Evolutionary conservation across 2,797 vertebrate genomes (phyloP).

Genomic region (Benthosema pterotum): DNA sequence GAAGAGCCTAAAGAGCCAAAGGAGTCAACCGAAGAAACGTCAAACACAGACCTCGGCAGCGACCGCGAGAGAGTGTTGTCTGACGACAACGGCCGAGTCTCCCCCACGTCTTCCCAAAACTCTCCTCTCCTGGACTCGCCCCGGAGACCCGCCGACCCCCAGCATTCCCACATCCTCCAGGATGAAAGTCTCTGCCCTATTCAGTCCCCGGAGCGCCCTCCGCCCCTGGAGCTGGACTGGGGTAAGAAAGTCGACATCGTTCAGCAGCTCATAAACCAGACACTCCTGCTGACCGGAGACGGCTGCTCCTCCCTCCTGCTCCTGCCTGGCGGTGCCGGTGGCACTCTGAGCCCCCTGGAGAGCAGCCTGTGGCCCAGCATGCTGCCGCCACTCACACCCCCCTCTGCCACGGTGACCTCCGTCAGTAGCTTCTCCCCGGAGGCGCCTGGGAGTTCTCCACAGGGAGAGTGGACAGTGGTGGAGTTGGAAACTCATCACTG

Average conservation of each 20-base stretch:
- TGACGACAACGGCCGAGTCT: conserved; percentile 20
- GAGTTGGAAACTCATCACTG: conserved; percentile 94
- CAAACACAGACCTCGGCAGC: not conserved
- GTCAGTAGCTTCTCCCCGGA: conserved; percentile 94
- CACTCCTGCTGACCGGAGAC: conserved; percentile 82
- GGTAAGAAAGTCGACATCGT: conserved; percentile 86
- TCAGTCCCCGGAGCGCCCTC: conserved; percentile 51
- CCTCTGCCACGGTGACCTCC: conserved; percentile 90
- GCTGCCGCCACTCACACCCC: conserved; percentile 86
- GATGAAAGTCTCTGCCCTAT: conserved; percentile 30
- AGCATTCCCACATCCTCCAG: conserved; percentile 12
- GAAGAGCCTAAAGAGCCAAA: conserved; percentile 12
- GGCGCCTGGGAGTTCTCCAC: conserved; percentile 82
- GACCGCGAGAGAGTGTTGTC: conserved; percentile 29
- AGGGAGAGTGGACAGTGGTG: conserved; percentile 94
- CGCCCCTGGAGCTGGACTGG: conserved; percentile 80
- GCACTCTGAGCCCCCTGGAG: conserved; percentile 86
- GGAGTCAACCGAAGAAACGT: not conserved
- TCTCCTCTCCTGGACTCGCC: conserved; percentile 37
- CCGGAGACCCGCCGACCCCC: conserved; percentile 13
- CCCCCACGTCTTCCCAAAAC: conserved; percentile 17
- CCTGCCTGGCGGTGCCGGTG: conserved; percentile 72
- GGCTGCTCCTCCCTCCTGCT: conserved; percentile 76
- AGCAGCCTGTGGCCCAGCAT: conserved; percentile 90
- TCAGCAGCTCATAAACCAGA: conserved; percentile 92